phyloP scores from a whole-genome alignment of 2,113 vertebrate genomes.

The Limnothrissa miodon region DNA sequence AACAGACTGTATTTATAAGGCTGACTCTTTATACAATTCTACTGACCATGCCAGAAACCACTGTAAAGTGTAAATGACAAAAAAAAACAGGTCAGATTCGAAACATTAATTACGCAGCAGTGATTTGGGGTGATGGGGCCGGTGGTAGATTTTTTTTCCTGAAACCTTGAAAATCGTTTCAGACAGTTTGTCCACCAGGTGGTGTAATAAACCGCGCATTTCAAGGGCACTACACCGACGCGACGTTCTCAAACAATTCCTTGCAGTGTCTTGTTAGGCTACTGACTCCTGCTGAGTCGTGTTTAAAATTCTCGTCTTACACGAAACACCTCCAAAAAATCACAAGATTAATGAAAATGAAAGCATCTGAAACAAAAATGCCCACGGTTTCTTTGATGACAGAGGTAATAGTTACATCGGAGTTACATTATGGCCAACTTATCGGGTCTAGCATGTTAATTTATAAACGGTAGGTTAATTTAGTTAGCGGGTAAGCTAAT shows the following conservation, averaged over 20 bases:
- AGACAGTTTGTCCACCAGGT: not conserved
- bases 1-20: too few species aligned
- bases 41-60: too few species aligned
- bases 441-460: not conserved
- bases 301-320: not conserved
- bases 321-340: not conserved
- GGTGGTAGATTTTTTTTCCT: too few species aligned
- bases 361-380: conserved; percentile 1
- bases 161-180: too few species aligned
- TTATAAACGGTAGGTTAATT: not conserved
- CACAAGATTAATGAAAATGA: not conserved
- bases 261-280: not conserved
- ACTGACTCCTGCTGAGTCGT: too few species aligned
- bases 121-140: too few species aligned
- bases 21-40: too few species aligned
- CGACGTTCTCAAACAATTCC: not conserved
- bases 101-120: too few species aligned
- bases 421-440: not conserved
- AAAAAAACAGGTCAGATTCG: too few species aligned
- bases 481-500: not conserved
- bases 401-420: not conserved
- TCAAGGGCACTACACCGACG: too few species aligned
- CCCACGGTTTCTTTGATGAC: not conserved
- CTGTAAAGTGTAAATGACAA: too few species aligned
- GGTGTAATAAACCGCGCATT: not conserved